A percentile compares a stretch with the other conserved stretches of the same genome.
These are phyloP conservation scores for Heterodera filipjevi DNA, from an alignment of 2,888 invertebrate genomes.

Conservation along the genomic window DNA sequence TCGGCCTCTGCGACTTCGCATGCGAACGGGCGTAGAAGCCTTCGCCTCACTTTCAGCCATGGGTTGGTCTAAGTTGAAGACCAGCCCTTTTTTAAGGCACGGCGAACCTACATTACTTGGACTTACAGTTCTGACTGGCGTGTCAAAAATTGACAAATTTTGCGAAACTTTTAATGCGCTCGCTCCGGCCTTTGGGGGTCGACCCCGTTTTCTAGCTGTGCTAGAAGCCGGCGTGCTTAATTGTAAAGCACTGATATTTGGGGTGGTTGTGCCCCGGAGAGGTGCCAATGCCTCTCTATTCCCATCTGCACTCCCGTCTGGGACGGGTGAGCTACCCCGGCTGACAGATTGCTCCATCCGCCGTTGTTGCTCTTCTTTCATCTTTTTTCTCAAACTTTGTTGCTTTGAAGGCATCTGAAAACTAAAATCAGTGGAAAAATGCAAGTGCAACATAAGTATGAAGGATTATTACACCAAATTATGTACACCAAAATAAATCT, in stretches of 20 bases:
- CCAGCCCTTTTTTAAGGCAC: not conserved
- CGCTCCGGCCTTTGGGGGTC: not conserved
- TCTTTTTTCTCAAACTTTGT: not conserved
- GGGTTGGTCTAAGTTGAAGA: not conserved
- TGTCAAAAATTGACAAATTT: not conserved
- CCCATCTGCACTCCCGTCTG: constrained; percentile 1
- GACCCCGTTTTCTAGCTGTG: not conserved
- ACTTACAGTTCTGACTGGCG: not conserved
- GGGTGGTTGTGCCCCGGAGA: too few relatives aligned
- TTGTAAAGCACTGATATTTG: not conserved
- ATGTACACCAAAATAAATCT: not conserved
- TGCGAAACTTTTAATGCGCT: not conserved
- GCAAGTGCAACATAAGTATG: not conserved
- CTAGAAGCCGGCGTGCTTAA: not conserved
- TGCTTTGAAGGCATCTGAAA: not conserved
- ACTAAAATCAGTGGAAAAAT: not conserved
- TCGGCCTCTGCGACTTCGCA: not conserved
- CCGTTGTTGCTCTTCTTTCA: not conserved
- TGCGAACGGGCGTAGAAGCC: not conserved
- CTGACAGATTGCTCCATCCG: not conserved
- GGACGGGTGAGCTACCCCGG: not conserved
- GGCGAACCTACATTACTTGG: not conserved
- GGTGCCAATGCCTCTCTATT: not conserved
- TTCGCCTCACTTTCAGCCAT: not conserved
- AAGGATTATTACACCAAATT: not conserved